A percentile compares a stretch with the other conserved stretches of the same genome.
Conservation (phyloP, 2,888 invertebrate species). For the Agrochola litura region DNA sequence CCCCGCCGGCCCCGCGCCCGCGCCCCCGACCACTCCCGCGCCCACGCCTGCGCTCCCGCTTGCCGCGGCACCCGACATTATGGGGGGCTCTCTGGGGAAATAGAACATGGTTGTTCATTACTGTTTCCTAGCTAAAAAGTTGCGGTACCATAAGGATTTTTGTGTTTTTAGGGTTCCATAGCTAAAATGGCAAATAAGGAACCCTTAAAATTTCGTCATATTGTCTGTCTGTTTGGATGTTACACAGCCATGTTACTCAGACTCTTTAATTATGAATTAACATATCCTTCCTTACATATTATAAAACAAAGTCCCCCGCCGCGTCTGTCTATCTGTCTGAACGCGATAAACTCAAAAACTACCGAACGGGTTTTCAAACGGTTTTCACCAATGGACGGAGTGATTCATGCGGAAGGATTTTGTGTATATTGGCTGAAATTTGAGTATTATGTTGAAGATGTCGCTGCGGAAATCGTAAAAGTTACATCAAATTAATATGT, state of each 20-base stretch:
- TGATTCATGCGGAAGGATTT: no score
- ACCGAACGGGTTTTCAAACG: no score
- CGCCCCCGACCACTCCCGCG: conserved; percentile 74
- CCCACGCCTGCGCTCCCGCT: conserved; percentile 79
- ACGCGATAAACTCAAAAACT: no score
- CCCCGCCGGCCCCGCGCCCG: conserved; percentile 69
- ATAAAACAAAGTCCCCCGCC: no score
- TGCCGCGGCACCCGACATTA: conserved; percentile 77
- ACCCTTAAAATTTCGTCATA: neutral
- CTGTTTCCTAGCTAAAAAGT: neutral
- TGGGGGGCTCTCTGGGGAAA: conserved; percentile 9
- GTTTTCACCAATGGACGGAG: no score
- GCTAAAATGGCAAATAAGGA: neutral
- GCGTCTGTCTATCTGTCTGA: no score
- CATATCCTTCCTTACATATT: no score
- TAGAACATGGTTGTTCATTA: neutral
- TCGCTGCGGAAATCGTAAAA: no score
- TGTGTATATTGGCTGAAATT: no score
- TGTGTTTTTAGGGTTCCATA: neutral
- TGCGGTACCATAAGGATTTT: neutral
- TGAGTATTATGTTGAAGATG: no score
- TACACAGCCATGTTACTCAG: neutral
- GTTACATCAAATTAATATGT: no score
- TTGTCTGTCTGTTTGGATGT: neutral
- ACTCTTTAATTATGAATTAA: neutral